Percentiles rank a stretch among this genome's conserved stretches.
phyloP scores from a whole-genome alignment of 2,888 invertebrate genomes.

The Temnothorax unifasciatus region DNA sequence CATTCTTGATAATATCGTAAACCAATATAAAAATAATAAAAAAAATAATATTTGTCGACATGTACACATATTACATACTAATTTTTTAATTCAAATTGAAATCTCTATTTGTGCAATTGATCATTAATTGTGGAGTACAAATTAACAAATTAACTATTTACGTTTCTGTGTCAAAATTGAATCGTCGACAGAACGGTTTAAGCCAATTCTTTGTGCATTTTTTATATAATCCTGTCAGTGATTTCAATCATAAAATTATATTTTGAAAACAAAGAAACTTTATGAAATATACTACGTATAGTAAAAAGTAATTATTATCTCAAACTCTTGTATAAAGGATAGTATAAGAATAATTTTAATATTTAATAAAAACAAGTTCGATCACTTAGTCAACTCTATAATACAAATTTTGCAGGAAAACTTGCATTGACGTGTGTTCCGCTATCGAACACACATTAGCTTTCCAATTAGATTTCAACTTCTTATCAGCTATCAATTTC shows the following conservation, averaged over 20 bases:
- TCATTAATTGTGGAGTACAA: not conserved
- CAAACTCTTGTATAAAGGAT: not conserved
- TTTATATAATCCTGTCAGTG: not conserved
- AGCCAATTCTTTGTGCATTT: not conserved
- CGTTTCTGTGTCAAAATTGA: not conserved
- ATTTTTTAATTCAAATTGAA: not conserved
- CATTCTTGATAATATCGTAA: not conserved
- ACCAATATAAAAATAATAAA: not conserved
- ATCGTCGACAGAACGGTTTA: not conserved
- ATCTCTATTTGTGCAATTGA: not conserved
- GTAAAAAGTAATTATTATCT: not conserved
- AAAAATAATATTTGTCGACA: not conserved
- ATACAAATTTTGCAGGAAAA: not conserved
- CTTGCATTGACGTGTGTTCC: not conserved
- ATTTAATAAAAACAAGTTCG: too few relatives aligned
- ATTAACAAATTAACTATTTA: not conserved
- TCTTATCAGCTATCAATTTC: not conserved
- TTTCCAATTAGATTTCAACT: not conserved
- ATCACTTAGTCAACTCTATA: not conserved
- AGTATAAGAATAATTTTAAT: not conserved
- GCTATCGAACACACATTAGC: not conserved
- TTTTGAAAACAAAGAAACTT: not conserved
- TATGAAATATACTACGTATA: not conserved
- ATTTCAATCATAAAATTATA: not conserved
- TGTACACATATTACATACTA: not conserved